These are phyloP conservation scores for Lochmaea crataegi DNA, from an alignment of 2,888 invertebrate species.

Conservation along the genomic window DNA sequence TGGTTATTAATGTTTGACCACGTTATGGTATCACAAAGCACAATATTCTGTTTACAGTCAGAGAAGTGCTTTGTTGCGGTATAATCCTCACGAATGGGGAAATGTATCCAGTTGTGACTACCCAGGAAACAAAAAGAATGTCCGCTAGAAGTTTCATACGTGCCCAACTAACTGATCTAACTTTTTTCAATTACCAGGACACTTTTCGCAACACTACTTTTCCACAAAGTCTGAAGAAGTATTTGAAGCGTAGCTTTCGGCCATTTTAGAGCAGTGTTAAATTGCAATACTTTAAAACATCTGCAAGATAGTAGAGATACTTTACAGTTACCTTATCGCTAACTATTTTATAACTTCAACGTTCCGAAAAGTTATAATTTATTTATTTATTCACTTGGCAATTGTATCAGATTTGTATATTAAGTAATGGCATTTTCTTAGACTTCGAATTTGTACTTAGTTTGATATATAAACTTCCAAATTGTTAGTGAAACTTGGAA, in stretches of 20 bases:
- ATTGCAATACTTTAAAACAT: slow-evolving; percentile 42
- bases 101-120: not conserved
- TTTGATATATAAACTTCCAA: not conserved
- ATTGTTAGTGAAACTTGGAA: too few relatives aligned
- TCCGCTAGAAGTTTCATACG: not conserved
- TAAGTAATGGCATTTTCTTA: not conserved
- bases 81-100: not conserved
- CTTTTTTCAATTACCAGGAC: not conserved
- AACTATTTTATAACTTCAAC: slow-evolving; percentile 39
- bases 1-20: not conserved
- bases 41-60: not conserved
- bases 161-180: slow-evolving; percentile 1
- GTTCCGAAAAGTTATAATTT: slow-evolving; percentile 39
- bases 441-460: not conserved
- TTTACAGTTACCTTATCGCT: slow-evolving; percentile 39
- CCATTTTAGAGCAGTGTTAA: slow-evolving; percentile 24
- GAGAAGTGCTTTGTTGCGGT: not conserved
- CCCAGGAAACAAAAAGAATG: not conserved
- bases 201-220: slow-evolving; percentile 1
- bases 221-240: slow-evolving; percentile 13
- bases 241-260: slow-evolving; percentile 19
- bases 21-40: not conserved
- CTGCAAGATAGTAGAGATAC: slow-evolving; percentile 43
- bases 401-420: slow-evolving; percentile 27
- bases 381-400: slow-evolving; percentile 28